Evolutionary conservation across 1,140 invertebrate species (phyloP).

Genomic region (Drosophila littoralis): DNA sequence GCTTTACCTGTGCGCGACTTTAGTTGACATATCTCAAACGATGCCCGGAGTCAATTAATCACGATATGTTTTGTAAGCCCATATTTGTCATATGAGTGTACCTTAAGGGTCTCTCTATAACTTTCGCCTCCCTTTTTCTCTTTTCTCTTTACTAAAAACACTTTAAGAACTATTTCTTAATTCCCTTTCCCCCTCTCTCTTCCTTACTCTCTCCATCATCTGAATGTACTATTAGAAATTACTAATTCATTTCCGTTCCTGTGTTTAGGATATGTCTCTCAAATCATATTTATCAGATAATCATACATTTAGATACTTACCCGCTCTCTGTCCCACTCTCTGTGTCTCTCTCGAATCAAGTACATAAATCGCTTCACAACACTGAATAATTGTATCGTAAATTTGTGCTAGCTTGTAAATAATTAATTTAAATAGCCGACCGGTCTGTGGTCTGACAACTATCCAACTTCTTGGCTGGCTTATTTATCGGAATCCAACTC

Average conservation of each 20-base stretch:
- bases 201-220: too few relatives aligned
- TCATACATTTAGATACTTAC: background rate
- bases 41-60: constrained; percentile 24
- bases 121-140: too few relatives aligned
- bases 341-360: background rate
- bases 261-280: background rate
- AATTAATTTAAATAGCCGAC: constrained; percentile 47
- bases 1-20: background rate
- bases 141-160: too few relatives aligned
- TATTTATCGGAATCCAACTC: constrained; percentile 42
- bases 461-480: constrained; percentile 14
- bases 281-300: too few relatives aligned
- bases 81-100: too few relatives aligned
- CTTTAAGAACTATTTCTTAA: too few relatives aligned
- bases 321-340: background rate
- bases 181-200: too few relatives aligned
- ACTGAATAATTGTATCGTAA: constrained; percentile 42
- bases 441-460: background rate
- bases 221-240: background rate
- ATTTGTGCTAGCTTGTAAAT: constrained; percentile 34
- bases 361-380: constrained; percentile 27
- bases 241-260: background rate
- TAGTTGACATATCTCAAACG: constrained; percentile 11
- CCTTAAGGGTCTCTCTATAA: too few relatives aligned
- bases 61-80: too few relatives aligned